These are phyloP conservation scores for Amphipoea oculea DNA, from an alignment of 2,888 invertebrate genomes.

Conservation along the genomic window DNA sequence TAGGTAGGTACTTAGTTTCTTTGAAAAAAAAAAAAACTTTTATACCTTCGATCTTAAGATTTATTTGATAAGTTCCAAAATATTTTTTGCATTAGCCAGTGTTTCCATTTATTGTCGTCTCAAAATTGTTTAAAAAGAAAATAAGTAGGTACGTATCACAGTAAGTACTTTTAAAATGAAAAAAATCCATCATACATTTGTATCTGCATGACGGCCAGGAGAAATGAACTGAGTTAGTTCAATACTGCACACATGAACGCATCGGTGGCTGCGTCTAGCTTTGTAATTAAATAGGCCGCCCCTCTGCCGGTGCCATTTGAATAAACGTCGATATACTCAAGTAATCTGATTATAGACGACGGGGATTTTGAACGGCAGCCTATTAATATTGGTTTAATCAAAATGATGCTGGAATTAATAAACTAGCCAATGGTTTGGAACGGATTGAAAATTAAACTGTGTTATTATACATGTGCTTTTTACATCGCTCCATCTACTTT, in stretches of 20 bases:
- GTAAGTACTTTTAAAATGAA: neutral
- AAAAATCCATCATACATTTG: constrained; percentile 48
- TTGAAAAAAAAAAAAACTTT: too few species aligned
- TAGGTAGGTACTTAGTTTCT: too few species aligned
- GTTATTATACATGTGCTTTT: neutral
- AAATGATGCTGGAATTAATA: neutral
- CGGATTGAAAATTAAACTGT: neutral
- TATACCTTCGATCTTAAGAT: too few species aligned
- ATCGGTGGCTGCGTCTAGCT: constrained; percentile 68
- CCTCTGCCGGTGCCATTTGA: constrained; percentile 48
- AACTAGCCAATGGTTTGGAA: constrained; percentile 14
- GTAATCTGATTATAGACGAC: constrained; percentile 52
- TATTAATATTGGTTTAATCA: constrained; percentile 21
- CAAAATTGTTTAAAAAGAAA: neutral
- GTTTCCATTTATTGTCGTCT: neutral
- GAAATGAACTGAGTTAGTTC: constrained; percentile 71
- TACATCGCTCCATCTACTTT: neutral
- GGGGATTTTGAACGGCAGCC: constrained; percentile 1
- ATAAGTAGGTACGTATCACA: neutral
- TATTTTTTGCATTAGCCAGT: neutral
- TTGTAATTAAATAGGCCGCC: constrained; percentile 77
- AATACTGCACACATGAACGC: constrained; percentile 77
- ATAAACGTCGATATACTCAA: constrained; percentile 50
- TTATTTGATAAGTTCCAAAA: too few species aligned
- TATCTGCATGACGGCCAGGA: constrained; percentile 55